Evolutionary conservation across 1,140 invertebrate genomes (phyloP).

Genomic region (Zelostemma sp.): DNA sequence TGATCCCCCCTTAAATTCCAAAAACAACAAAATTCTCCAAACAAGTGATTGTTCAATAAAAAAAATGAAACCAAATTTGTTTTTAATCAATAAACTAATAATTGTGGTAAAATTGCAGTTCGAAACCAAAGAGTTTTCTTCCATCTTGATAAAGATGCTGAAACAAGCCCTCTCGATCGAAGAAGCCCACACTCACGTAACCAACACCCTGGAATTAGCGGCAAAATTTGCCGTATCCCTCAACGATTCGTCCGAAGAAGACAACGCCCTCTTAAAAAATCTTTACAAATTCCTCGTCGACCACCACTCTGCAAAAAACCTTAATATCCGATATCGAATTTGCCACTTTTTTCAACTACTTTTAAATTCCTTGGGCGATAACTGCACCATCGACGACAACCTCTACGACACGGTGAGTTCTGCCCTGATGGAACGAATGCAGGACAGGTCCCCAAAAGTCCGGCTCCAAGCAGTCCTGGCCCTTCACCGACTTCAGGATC

Average conservation of each 20-base stretch:
- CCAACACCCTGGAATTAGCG: constrained; percentile 71
- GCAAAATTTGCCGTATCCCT: constrained; percentile 70
- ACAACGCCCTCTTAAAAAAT: constrained; percentile 51
- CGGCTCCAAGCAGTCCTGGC: constrained; percentile 83
- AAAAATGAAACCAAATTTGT: too few species aligned
- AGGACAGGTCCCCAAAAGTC: constrained; percentile 81
- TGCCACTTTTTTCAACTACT: constrained; percentile 83
- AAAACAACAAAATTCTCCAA: too few species aligned
- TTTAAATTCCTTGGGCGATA: constrained; percentile 79
- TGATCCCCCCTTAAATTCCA: too few species aligned
- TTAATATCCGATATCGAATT: constrained; percentile 77
- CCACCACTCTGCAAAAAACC: constrained; percentile 72
- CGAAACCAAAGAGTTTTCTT: too few species aligned
- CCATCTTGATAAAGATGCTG: too few species aligned
- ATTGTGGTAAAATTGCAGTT: too few species aligned
- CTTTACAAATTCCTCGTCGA: constrained; percentile 56
- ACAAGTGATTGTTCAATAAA: too few species aligned
- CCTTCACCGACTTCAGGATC: constrained; percentile 85
- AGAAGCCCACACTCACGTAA: too few species aligned
- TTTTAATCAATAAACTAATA: too few species aligned
- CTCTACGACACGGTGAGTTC: constrained; percentile 80
- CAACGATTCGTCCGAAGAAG: constrained; percentile 34
- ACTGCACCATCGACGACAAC: constrained; percentile 82
- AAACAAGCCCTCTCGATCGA: too few species aligned
- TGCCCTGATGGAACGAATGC: constrained; percentile 78